These are phyloP conservation scores for Callosobruchus maculatus DNA, from an alignment of 2,888 invertebrate genomes.

Conservation along the genomic window DNA sequence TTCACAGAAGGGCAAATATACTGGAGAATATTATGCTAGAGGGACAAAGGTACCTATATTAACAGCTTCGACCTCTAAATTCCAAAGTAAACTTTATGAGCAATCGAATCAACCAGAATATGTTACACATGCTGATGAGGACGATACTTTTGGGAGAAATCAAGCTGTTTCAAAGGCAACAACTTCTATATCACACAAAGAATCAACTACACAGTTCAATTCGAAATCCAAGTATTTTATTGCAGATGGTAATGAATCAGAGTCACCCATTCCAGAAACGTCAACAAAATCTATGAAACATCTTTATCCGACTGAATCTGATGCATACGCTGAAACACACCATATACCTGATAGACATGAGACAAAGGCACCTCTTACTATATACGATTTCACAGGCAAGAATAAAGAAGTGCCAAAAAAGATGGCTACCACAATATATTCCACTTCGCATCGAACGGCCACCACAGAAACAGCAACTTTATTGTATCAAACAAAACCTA, in stretches of 20 bases:
- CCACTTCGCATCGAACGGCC: no score
- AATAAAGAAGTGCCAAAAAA: no score
- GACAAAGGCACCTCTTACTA: no score
- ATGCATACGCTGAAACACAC: no score
- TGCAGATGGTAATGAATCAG: not conserved
- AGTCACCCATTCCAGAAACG: not conserved
- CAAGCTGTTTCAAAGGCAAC: not conserved
- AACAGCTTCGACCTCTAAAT: not conserved
- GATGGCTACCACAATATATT: no score
- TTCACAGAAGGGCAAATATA: not conserved
- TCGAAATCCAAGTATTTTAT: not conserved
- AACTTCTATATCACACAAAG: not conserved
- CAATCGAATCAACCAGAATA: no score
- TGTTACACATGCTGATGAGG: not conserved
- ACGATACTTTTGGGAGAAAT: not conserved
- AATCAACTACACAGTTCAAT: not conserved
- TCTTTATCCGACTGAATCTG: no score
- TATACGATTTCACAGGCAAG: no score
- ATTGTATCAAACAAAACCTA: not conserved
- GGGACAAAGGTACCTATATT: not conserved
- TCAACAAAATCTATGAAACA: no score
- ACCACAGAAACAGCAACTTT: no score
- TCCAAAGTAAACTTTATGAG: no score
- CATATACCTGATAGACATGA: no score
- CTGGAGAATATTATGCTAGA: not conserved